phyloP scores from a whole-genome alignment of 2,113 vertebrate species.

The Pseudois nayaur region DNA sequence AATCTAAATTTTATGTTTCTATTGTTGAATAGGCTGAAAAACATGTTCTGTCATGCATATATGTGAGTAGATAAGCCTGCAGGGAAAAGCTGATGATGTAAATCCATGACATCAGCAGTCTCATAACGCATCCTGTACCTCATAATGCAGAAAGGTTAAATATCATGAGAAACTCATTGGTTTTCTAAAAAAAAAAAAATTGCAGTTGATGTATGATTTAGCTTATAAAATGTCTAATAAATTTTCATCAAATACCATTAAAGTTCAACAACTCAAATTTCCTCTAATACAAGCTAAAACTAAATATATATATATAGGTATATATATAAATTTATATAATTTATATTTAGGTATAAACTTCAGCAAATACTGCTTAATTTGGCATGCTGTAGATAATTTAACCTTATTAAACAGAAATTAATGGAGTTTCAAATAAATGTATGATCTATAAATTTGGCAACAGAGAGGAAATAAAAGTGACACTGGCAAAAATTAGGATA shows the following conservation, averaged over 20 bases:
- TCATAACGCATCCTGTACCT: neutral
- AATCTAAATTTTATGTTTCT: neutral
- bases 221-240: neutral
- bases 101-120: neutral
- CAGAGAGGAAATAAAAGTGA: neutral
- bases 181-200: neutral
- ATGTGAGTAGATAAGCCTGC: neutral
- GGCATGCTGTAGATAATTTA: neutral
- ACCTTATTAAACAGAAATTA: neutral
- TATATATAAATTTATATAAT: too few relatives aligned
- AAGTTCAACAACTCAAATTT: neutral
- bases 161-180: neutral
- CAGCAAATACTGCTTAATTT: slow-evolving; percentile 21
- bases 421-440: neutral
- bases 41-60: neutral
- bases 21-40: neutral
- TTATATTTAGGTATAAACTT: neutral
- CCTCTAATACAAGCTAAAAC: neutral
- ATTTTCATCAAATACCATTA: neutral
- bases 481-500: neutral
- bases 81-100: neutral
- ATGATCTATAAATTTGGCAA: neutral
- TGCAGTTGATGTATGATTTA: neutral
- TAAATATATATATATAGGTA: neutral
- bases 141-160: neutral